Percentiles rank a stretch among this genome's conserved stretches.
phyloP scores from a whole-genome alignment of 2,113 vertebrate genomes.

The Bos javanicus region DNA sequence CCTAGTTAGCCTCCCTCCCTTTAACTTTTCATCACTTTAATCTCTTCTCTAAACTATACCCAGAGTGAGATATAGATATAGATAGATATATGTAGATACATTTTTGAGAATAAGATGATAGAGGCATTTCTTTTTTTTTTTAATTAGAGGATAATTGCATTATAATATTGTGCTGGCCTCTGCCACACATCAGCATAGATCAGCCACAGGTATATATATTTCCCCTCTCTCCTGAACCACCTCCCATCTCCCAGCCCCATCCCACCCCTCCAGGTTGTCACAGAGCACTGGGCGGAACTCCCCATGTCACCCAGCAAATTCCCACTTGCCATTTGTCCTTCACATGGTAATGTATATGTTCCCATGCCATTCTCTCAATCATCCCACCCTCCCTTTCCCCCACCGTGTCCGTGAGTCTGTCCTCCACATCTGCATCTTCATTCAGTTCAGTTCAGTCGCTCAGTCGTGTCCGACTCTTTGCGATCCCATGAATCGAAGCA shows the following conservation, averaged over 20 bases:
- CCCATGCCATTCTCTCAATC: background rate
- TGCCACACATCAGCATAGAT: background rate
- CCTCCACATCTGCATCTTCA: background rate
- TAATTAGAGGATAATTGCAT: background rate
- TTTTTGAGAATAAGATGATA: background rate
- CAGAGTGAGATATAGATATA: background rate
- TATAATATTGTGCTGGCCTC: background rate
- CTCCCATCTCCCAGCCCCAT: background rate
- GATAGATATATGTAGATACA: background rate
- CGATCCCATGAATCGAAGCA: too few relatives aligned
- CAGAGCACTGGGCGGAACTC: background rate
- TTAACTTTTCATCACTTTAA: background rate
- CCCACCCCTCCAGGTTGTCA: background rate
- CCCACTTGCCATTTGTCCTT: background rate
- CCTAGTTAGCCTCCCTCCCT: background rate
- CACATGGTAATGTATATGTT: background rate
- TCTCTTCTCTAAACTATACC: background rate
- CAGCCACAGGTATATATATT: background rate
- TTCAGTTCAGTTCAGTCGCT: too few relatives aligned
- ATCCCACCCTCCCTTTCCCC: background rate
- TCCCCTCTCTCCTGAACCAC: background rate
- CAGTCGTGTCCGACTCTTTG: too few relatives aligned
- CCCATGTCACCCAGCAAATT: background rate
- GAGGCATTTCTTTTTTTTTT: background rate
- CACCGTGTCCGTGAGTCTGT: background rate